phyloP scores from a whole-genome alignment of 2,888 invertebrate genomes.

The Phorcus lineatus region DNA sequence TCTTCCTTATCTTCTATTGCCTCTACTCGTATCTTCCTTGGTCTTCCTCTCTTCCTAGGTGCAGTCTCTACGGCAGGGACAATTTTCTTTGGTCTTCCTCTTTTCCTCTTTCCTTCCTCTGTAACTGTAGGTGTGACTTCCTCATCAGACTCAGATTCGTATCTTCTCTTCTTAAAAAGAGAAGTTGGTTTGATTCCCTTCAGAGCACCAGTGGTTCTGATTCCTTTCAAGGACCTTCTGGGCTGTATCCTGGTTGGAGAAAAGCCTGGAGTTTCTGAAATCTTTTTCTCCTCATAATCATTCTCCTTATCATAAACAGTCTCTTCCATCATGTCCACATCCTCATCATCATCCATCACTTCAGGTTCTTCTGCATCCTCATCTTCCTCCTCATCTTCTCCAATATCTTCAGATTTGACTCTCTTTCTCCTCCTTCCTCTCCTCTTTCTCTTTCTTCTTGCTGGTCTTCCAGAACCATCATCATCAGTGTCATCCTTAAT shows the following conservation, averaged over 20 bases:
- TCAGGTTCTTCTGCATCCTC: slow-evolving; percentile 27
- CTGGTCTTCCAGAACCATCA: slow-evolving; percentile 17
- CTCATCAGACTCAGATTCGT: slow-evolving; percentile 9
- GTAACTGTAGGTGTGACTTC: background rate
- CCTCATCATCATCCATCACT: slow-evolving; percentile 1
- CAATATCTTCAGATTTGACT: background rate
- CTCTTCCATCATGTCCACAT: slow-evolving; percentile 37
- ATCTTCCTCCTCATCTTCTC: background rate
- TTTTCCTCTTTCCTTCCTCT: background rate
- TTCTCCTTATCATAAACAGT: slow-evolving; percentile 32
- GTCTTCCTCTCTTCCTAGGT: slow-evolving; percentile 30
- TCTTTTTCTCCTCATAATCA: background rate
- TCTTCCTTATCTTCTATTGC: background rate
- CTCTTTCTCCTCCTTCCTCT: slow-evolving; percentile 17
- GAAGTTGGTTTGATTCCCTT: slow-evolving; percentile 27
- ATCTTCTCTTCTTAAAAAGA: background rate
- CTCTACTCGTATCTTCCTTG: slow-evolving; percentile 33
- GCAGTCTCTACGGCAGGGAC: background rate
- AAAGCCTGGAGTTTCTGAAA: background rate
- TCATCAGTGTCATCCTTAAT: slow-evolving; percentile 27
- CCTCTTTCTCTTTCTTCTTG: slow-evolving; percentile 14
- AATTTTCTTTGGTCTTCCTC: slow-evolving; percentile 5
- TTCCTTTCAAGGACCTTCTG: slow-evolving; percentile 51
- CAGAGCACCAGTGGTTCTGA: slow-evolving; percentile 48
- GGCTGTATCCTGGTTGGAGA: slow-evolving; percentile 48